Base-by-base conservation (phyloP, 2,113 vertebrate genomes). In the Leucosticte australis region DNA sequence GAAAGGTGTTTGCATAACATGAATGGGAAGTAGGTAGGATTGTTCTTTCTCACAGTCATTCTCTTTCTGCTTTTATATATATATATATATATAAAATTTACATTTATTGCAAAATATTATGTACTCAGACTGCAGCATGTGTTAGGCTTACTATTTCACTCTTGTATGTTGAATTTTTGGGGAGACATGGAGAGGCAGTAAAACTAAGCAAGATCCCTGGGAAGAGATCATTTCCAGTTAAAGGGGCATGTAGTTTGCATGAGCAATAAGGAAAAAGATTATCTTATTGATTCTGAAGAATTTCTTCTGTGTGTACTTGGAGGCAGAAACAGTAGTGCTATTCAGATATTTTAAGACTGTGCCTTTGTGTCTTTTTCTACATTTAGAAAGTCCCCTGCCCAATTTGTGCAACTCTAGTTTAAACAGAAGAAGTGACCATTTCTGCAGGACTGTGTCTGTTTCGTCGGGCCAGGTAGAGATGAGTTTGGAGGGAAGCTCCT, bases 1-100 rank as follows among this genome's bases (percentile, higher is more conserved):
- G 83, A 94, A 95, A 95, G 85, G 91, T 96, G 94, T 96, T 95
- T 95, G 91, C 91, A 86, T 97, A 95, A 89, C 75, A 95, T 59
- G 52, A 96, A 95, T 95, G 87, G 89, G 53, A 95, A 97, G 81
- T 94, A 91, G 89, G 80, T 92, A 95, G 68, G 78, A 63, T 93
- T 7, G 30, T 89, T 92, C 81, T 78, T 91, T 91, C 77, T 84
- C 77, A 92, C 52, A 94, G 56, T 75, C 77, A 68, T 46, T 52
- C 47, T 87, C 65, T 89, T 92, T 92, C 83, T 94, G 59, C 90
- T 86, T 94, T 37, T 92, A 53, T 86, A 82, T 71, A 50, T 79
- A 83, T 71, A 82, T 71, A 46, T 79, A 79, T 71, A 27, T 69
- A 55, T 55, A 74, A 70, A 41, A 87, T 91, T 84, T 94, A 91